These are phyloP conservation scores for Laterallus jamaicensis DNA, from an alignment of 2,113 vertebrate species.

Conservation along the genomic window DNA sequence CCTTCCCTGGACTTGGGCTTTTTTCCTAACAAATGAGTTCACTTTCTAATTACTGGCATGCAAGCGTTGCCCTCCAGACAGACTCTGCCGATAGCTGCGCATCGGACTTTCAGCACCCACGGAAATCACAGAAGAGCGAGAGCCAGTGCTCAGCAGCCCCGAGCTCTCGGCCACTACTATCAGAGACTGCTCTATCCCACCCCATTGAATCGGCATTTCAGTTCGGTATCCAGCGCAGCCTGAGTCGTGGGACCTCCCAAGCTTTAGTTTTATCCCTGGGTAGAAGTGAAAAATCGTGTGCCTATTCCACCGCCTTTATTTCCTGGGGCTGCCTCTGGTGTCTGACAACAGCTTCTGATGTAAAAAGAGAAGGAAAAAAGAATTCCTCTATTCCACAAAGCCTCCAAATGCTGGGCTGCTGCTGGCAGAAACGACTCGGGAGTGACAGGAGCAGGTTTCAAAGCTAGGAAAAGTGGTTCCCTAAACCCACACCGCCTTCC, in stretches of 20 bases:
- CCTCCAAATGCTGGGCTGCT: not conserved
- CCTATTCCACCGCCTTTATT: not conserved
- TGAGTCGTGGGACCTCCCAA: rapidly evolving
- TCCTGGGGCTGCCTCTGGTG: not conserved
- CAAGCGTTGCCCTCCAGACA: not conserved
- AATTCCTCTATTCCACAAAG: not conserved
- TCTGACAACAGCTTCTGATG: not conserved
- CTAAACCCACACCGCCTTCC: not conserved
- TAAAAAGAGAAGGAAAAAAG: not conserved
- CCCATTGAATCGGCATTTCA: not conserved
- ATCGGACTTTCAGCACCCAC: not conserved
- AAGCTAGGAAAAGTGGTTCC: rapidly evolving
- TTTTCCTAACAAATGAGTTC: slow-evolving; percentile 19
- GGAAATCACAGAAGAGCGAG: not conserved
- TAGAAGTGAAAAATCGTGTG: rapidly evolving
- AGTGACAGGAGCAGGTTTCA: not conserved
- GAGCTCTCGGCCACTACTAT: rapidly evolving
- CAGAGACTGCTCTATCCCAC: rapidly evolving
- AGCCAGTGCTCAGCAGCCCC: not conserved
- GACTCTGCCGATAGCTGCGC: not conserved
- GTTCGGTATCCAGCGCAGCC: too few species aligned
- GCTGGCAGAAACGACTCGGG: not conserved
- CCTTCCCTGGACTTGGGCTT: not conserved
- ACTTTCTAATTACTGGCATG: not conserved
- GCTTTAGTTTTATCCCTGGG: not conserved